phyloP scores from a whole-genome alignment of 2,797 vertebrate species.

The Micrastur ruficollis region DNA sequence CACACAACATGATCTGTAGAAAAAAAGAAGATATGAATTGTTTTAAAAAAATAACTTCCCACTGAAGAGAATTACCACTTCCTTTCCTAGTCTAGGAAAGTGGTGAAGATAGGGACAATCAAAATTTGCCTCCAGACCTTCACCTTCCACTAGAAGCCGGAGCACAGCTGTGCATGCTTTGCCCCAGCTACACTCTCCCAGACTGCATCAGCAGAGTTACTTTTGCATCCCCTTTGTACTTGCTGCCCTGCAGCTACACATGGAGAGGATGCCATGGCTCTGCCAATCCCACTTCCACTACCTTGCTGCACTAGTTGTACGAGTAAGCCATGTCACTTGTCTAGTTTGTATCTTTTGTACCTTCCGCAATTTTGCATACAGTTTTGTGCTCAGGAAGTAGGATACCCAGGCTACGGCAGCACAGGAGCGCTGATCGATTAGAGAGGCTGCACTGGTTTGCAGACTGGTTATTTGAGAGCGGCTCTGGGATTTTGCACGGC shows the following conservation, averaged over 20 bases:
- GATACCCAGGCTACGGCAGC: not conserved
- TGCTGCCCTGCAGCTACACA: not conserved
- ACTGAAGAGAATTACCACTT: not conserved
- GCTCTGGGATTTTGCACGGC: not conserved
- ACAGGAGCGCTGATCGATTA: not conserved
- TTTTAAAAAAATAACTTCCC: not conserved
- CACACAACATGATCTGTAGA: constrained; percentile 94
- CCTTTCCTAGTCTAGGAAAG: not conserved
- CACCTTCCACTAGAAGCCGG: not conserved
- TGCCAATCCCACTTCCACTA: not conserved
- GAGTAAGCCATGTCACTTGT: not conserved
- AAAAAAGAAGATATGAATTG: not conserved
- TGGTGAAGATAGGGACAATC: not conserved
- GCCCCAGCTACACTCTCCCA: not conserved
- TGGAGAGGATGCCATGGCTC: not conserved
- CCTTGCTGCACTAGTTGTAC: not conserved
- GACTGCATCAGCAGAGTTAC: not conserved
- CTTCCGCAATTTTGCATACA: not conserved
- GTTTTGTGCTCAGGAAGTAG: not conserved
- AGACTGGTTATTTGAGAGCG: not conserved
- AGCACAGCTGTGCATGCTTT: not conserved
- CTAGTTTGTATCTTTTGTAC: not conserved
- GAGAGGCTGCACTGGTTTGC: not conserved
- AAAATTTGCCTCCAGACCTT: not conserved
- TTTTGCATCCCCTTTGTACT: not conserved